Percentiles rank a stretch among this genome's conserved stretches.
Conservation (phyloP, 2,888 invertebrate species). For the Arge pagana region DNA sequence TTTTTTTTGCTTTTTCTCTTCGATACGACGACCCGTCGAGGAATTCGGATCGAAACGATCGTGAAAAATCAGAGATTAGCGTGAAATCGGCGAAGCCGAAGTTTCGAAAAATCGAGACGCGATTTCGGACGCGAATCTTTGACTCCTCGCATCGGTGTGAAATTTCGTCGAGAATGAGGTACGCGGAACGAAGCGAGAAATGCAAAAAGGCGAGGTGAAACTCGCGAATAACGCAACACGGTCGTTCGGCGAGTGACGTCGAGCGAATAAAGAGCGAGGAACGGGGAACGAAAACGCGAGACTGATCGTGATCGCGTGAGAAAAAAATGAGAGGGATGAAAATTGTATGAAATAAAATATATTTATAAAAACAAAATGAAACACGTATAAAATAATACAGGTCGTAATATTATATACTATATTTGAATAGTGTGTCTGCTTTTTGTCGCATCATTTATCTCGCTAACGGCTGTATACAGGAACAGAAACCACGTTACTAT, state of each 20-base stretch:
- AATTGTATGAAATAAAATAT: slow-evolving; percentile 54
- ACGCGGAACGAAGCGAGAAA: no score
- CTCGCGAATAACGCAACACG: no score
- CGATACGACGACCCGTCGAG: background rate
- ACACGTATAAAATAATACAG: slow-evolving; percentile 55
- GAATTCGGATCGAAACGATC: slow-evolving; percentile 1
- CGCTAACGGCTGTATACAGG: slow-evolving; percentile 43
- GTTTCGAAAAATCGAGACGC: no score
- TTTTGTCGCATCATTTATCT: slow-evolving; percentile 31
- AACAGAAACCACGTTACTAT: slow-evolving; percentile 48
- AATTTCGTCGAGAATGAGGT: no score
- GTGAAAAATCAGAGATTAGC: no score
- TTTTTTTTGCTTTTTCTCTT: slow-evolving; percentile 3
- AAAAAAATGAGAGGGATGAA: slow-evolving; percentile 18
- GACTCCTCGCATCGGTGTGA: no score
- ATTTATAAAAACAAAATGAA: slow-evolving; percentile 57
- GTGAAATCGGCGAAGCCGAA: no score
- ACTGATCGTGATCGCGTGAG: slow-evolving; percentile 23
- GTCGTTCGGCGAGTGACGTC: no score
- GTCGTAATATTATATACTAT: slow-evolving; percentile 42
- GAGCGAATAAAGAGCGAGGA: background rate
- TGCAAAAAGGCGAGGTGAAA: no score
- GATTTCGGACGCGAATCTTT: no score
- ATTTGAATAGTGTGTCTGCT: slow-evolving; percentile 18
- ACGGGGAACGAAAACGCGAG: background rate